These are phyloP conservation scores for Ochotona princeps DNA, from an alignment of 2,113 vertebrate genomes.

Conservation along the genomic window DNA sequence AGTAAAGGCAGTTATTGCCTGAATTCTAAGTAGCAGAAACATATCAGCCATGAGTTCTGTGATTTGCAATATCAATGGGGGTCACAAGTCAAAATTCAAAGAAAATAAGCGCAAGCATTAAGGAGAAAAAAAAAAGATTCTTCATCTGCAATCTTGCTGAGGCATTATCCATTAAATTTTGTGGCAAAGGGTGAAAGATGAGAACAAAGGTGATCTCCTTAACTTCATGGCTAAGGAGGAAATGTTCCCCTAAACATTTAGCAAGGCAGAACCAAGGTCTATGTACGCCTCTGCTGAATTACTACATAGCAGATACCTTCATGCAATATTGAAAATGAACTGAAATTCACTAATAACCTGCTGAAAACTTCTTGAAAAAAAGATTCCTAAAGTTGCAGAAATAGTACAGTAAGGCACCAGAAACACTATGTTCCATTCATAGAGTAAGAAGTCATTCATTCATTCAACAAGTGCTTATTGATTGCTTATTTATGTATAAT, in stretches of 20 bases:
- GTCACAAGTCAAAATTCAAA: slow-evolving; percentile 13
- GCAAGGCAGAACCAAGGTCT: not conserved
- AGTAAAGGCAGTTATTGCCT: not conserved
- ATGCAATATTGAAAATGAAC: slow-evolving; percentile 32
- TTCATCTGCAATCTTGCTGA: not conserved
- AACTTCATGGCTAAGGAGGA: not conserved
- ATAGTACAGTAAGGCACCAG: not conserved
- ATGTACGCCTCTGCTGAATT: not conserved
- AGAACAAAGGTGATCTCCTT: slow-evolving; percentile 15
- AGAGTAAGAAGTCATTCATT: not conserved
- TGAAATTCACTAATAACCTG: not conserved
- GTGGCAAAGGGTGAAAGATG: not conserved
- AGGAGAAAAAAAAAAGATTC: not conserved
- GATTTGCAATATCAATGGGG: not conserved
- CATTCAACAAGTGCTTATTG: not conserved
- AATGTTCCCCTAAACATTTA: not conserved
- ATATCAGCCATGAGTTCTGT: not conserved
- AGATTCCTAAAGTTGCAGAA: not conserved
- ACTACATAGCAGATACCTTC: slow-evolving; percentile 11
- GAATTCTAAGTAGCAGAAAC: slow-evolving; percentile 26
- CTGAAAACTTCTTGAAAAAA: too few relatives aligned
- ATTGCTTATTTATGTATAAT: not conserved
- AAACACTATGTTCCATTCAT: not conserved
- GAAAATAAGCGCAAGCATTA: slow-evolving; percentile 22
- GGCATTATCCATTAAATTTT: not conserved